Evolutionary conservation across 2,113 vertebrate genomes (phyloP).

Genomic region (Callaeas wilsoni): DNA sequence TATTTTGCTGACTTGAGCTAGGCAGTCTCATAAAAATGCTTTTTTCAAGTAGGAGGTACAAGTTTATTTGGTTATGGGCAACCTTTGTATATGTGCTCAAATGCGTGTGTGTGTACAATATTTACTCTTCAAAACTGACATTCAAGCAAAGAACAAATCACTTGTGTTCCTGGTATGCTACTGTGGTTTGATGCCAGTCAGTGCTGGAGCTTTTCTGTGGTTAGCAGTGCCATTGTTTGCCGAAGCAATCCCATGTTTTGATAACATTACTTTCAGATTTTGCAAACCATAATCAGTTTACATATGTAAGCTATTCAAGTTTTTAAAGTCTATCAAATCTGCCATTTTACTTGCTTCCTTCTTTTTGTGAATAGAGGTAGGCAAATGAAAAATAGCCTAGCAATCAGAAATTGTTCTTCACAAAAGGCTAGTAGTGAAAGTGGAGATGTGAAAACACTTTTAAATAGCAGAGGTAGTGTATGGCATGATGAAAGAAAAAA

Average conservation of each 20-base stretch:
- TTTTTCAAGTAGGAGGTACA: not conserved
- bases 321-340: slow-evolving; percentile 47
- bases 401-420: slow-evolving; percentile 58
- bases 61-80: not conserved
- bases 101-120: not conserved
- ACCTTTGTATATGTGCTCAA: not conserved
- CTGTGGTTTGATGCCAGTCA: not conserved
- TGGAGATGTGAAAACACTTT: slow-evolving; percentile 32
- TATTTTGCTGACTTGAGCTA: not conserved
- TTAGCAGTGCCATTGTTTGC: not conserved
- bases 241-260: not conserved
- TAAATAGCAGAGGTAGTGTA: slow-evolving; percentile 14
- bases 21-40: not conserved
- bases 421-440: slow-evolving; percentile 41
- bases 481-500: not conserved
- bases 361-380: slow-evolving; percentile 42
- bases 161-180: not conserved
- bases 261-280: slow-evolving; percentile 31
- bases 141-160: not conserved
- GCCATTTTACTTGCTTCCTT: slow-evolving; percentile 1
- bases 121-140: not conserved
- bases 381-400: slow-evolving; percentile 55
- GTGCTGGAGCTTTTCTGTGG: not conserved
- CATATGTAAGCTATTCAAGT: slow-evolving; percentile 36
- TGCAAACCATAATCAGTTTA: slow-evolving; percentile 9